Evolutionary conservation across 2,797 vertebrate genomes (phyloP).

Genomic region (Malurus splendens): DNA sequence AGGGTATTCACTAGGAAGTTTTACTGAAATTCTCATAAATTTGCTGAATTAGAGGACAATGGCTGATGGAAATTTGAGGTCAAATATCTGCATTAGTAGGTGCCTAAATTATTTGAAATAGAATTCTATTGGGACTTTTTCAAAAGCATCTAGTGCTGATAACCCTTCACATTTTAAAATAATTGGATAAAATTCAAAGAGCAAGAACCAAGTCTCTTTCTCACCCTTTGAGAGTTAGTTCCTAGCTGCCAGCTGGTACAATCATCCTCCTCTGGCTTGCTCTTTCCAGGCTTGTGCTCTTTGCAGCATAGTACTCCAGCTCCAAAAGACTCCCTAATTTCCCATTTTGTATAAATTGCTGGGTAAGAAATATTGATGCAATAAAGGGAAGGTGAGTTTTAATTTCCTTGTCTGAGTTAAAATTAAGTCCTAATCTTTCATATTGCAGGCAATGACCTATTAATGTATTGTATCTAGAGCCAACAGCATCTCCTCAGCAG

Average conservation of each 20-base stretch:
- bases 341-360: not conserved
- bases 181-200: not conserved
- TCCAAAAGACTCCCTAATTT: not conserved
- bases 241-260: not conserved
- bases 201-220: not conserved
- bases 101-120: not conserved
- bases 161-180: not conserved
- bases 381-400: not conserved
- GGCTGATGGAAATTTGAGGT: not conserved
- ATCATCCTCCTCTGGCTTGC: not conserved
- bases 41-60: not conserved
- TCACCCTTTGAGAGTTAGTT: not conserved
- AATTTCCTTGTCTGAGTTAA: not conserved
- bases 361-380: not conserved
- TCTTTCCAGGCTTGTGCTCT: not conserved
- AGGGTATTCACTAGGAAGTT: not conserved
- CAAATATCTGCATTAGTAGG: not conserved
- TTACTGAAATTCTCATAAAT: not conserved
- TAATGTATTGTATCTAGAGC: not conserved
- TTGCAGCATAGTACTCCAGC: not conserved
- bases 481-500: not conserved
- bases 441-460: not conserved
- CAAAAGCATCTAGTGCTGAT: not conserved
- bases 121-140: not conserved
- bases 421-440: not conserved